A percentile compares a stretch with the other conserved stretches of the same genome.
phyloP scores from a whole-genome alignment of 2,113 vertebrate genomes.

The Bujurquina vittata region DNA sequence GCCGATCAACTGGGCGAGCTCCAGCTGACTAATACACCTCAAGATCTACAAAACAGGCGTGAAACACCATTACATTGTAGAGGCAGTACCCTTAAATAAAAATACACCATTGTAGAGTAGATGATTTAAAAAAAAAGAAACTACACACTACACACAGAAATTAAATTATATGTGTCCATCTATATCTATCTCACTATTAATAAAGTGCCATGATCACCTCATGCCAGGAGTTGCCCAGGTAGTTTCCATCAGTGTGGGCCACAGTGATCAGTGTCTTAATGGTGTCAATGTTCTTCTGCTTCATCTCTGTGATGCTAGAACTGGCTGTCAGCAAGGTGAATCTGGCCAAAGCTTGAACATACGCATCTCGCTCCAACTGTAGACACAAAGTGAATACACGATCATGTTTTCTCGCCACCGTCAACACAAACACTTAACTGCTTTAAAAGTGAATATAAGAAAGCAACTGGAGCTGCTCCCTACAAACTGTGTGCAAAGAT shows the following conservation, averaged over 20 bases:
- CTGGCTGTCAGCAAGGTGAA: slow-evolving; percentile 96
- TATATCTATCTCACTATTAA: not conserved
- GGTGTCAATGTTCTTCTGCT: slow-evolving; percentile 99
- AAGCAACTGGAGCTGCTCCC: not conserved
- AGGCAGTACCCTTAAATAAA: not conserved
- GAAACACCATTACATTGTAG: not conserved
- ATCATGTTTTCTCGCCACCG: not conserved
- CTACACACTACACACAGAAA: not conserved
- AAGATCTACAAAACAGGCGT: slow-evolving; percentile 83
- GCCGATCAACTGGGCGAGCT: slow-evolving; percentile 95
- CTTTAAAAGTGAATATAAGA: not conserved
- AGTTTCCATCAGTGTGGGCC: slow-evolving; percentile 97
- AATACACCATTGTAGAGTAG: not conserved
- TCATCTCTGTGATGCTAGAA: slow-evolving; percentile 99
- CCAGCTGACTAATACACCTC: slow-evolving; percentile 97
- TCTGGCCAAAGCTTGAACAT: slow-evolving; percentile 93
- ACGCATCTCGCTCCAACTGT: slow-evolving; percentile 95
- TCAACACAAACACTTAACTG: not conserved
- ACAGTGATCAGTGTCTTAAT: slow-evolving; percentile 98
- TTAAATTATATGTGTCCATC: not conserved
- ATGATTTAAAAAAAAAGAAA: not conserved
- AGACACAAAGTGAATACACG: slow-evolving; percentile 18
- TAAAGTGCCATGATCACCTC: slow-evolving; percentile 80
- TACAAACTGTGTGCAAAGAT: not conserved
- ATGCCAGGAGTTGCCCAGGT: slow-evolving; percentile 97